These are phyloP conservation scores for Luscinia luscinia DNA, from an alignment of 2,797 vertebrate genomes.

Conservation along the genomic window DNA sequence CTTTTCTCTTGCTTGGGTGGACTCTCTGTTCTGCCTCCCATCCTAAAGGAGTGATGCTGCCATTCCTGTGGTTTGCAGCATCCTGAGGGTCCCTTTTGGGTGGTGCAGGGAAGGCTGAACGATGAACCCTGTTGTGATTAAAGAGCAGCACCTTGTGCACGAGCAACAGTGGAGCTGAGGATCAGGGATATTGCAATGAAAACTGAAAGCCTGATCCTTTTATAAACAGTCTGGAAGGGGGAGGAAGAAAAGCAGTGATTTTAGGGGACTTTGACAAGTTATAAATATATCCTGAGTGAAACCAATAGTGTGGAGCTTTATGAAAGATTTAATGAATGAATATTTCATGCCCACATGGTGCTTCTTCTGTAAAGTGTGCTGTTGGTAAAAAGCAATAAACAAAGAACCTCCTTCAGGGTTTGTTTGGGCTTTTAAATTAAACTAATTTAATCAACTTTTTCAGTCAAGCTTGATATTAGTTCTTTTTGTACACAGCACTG, in stretches of 20 bases:
- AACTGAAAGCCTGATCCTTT: constrained; percentile 43
- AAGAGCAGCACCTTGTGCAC: background rate
- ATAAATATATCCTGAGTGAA: constrained; percentile 63
- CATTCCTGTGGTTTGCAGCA: background rate
- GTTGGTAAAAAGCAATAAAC: constrained; percentile 64
- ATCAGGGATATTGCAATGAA: background rate
- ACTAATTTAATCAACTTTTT: constrained; percentile 75
- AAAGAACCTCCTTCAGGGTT: constrained; percentile 70
- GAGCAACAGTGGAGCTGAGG: background rate
- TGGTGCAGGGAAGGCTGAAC: background rate
- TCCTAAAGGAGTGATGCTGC: background rate
- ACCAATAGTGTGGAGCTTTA: constrained; percentile 58
- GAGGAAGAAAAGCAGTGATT: constrained; percentile 1
- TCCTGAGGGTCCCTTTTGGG: background rate
- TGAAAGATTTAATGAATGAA: constrained; percentile 73
- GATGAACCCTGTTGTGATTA: background rate
- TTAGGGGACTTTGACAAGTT: constrained; percentile 36
- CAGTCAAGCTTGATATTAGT: constrained; percentile 72
- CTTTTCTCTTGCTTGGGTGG: background rate
- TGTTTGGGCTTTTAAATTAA: constrained; percentile 72
- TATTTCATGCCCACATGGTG: constrained; percentile 68
- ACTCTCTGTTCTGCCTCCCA: background rate
- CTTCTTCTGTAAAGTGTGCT: constrained; percentile 37
- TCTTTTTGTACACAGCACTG: constrained; percentile 49
- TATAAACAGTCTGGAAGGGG: background rate